Base-by-base conservation (phyloP, 2,888 invertebrate species). In the Drosophila nigritarsus region DNA sequence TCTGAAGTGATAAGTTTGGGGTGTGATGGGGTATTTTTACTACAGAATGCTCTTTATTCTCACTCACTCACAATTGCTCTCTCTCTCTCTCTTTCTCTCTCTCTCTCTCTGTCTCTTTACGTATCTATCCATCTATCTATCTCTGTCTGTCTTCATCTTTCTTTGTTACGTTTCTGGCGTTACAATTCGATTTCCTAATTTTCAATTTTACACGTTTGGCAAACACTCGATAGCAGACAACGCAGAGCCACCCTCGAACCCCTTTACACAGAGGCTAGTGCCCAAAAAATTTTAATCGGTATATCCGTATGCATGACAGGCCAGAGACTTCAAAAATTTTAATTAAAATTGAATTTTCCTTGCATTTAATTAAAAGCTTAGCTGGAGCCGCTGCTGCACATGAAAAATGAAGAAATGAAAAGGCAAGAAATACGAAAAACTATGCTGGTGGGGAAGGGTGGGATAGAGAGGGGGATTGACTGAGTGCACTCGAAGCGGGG, bases 361-460 rank as follows among this genome's bases (percentile, higher is more conserved):
- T 87, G 87, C 87, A 87, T 87, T 87, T 87, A 87, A 89, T 87
- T 87, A 87, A 87, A 87, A 89, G 87, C 87, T 87, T 89, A 89
- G 84, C 71, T 62, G 65, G 36, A 71, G 58, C 64, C 59, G 75
- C 76, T 79, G 84, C 78, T 73, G 82, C 87, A 84, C 80, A 84
- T 87, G 87, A 85, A 85, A 87, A 87, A 85, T 87, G 85, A 85
- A 73, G 76, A 66, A 69, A 63, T 42, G 62, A 68, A 72, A 78
- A 71, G 78, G 73, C 81, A 73, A 79, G 81, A 83, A 83, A 87
- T 67, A 42, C 64, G 80, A 82, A 87, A 87, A 84, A 84, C 83
- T 87, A 71, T 76, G 68, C 67, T 30, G 32, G 34, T 6, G 30
- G 42, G 11, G 20, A 7, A 29, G n/a, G 24, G 29, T 13, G 15